Evolutionary conservation across 2,888 invertebrate genomes (phyloP).

Genomic region (Horisme vitalbata): DNA sequence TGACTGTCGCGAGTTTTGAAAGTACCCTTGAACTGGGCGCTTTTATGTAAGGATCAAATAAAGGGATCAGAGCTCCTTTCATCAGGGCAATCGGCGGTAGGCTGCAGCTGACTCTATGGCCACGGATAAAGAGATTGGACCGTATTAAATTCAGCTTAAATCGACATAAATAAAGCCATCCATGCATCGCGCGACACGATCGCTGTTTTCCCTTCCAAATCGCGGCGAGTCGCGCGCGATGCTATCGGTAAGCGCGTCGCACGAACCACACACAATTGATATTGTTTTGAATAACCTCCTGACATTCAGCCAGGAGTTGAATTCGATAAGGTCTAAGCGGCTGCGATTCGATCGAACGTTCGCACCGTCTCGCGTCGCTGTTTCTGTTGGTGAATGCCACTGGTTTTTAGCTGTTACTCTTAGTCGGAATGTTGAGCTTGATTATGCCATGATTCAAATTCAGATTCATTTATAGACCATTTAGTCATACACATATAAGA

Average conservation of each 20-base stretch:
- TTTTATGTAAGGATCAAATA: no score
- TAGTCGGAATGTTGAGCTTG: no score
- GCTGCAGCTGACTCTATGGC: no score
- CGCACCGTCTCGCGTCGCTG: background rate
- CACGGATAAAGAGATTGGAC: no score
- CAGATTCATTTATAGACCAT: no score
- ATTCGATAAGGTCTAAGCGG: background rate
- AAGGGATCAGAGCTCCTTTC: no score
- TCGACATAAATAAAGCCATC: slow-evolving; percentile 13
- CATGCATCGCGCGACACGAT: slow-evolving; percentile 20
- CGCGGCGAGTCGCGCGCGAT: slow-evolving; percentile 16
- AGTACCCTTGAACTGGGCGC: no score
- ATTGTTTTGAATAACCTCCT: slow-evolving; percentile 17
- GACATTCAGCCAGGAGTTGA: slow-evolving; percentile 2
- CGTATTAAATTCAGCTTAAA: background rate
- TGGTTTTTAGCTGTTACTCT: background rate
- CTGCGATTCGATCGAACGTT: background rate
- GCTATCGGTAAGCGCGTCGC: slow-evolving; percentile 10
- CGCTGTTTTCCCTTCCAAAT: slow-evolving; percentile 16
- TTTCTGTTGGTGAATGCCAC: background rate
- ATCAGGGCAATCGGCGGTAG: no score
- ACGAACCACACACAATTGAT: slow-evolving; percentile 13
- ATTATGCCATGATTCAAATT: no score
- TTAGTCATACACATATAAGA: no score
- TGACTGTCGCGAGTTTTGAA: no score